A percentile compares a stretch with the other conserved stretches of the same genome.
These are phyloP conservation scores for Agrilus biguttatus DNA, from an alignment of 2,888 invertebrate species.

Conservation along the genomic window DNA sequence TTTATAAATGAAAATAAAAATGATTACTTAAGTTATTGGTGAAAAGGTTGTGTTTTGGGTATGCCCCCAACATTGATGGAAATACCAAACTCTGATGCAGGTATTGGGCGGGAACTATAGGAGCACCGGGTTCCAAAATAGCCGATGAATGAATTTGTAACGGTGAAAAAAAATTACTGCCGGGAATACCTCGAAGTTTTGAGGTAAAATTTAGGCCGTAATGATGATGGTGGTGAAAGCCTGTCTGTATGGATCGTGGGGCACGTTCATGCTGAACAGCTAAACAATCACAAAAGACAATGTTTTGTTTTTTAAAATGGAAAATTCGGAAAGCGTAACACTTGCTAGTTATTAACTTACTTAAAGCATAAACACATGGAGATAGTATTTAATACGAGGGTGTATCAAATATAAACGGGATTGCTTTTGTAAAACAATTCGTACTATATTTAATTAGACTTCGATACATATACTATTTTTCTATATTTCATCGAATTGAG, in stretches of 20 bases:
- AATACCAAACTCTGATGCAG: slow-evolving; percentile 27
- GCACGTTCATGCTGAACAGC: slow-evolving; percentile 87
- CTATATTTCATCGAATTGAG: no score
- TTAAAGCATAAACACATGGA: no score
- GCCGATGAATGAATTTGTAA: slow-evolving; percentile 20
- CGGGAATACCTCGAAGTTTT: slow-evolving; percentile 21
- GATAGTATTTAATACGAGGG: no score
- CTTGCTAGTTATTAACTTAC: no score
- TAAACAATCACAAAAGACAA: slow-evolving; percentile 26
- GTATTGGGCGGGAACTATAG: slow-evolving; percentile 16
- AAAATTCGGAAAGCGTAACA: no score
- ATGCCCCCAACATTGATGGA: slow-evolving; percentile 26
- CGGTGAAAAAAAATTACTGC: slow-evolving; percentile 21
- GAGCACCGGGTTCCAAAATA: slow-evolving; percentile 13
- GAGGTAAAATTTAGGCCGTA: slow-evolving; percentile 21
- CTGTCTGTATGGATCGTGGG: slow-evolving; percentile 42
- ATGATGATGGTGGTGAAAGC: slow-evolving; percentile 26
- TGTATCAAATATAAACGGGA: no score
- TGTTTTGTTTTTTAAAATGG: no score
- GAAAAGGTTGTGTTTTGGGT: slow-evolving; percentile 24
- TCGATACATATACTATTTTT: no score
- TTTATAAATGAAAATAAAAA: not conserved
- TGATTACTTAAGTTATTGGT: slow-evolving; percentile 9
- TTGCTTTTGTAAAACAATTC: no score
- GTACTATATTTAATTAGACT: no score